Evolutionary conservation across 2,113 vertebrate genomes (phyloP).

Genomic region (Pagrus major): DNA sequence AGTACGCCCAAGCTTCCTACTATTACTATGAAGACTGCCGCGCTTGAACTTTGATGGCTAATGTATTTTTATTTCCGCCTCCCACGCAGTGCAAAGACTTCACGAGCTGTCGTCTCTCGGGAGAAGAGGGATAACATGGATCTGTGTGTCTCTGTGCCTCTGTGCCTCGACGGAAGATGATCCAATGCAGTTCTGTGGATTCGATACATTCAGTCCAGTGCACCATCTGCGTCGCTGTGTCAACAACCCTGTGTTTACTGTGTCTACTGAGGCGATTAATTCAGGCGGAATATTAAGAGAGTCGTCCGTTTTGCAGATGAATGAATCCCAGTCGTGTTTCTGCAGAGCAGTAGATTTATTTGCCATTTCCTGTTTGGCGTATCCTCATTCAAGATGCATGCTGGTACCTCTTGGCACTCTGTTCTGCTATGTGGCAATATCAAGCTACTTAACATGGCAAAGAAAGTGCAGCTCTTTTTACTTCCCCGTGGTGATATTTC

Average conservation of each 20-base stretch:
- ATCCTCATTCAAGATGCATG: conserved; percentile 27
- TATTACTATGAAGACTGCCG: conserved; percentile 52
- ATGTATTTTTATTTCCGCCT: conserved; percentile 46
- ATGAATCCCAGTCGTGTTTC: conserved; percentile 30
- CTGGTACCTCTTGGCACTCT: conserved; percentile 22
- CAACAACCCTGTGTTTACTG: conserved; percentile 34
- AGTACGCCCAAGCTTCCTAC: conserved; percentile 27
- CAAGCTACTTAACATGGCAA: background rate
- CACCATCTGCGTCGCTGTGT: conserved; percentile 25
- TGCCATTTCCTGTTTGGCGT: conserved; percentile 32
- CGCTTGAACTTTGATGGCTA: conserved; percentile 51
- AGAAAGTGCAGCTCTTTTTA: background rate
- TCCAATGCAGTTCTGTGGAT: background rate
- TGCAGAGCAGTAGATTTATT: conserved; percentile 19
- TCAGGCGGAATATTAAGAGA: conserved; percentile 30
- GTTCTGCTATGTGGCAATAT: background rate
- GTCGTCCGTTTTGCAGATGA: conserved; percentile 19
- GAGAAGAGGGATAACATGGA: conserved; percentile 18
- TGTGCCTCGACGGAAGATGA: conserved; percentile 8
- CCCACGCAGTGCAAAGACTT: conserved; percentile 20
- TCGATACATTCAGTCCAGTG: background rate
- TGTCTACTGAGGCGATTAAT: conserved; percentile 37
- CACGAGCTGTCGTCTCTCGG: background rate
- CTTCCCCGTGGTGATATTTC: conserved; percentile 9
- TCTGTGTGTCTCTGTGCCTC: conserved; percentile 25